Conservation (phyloP, 2,797 vertebrate species). For the Oryzias dopingdopingensis region DNA sequence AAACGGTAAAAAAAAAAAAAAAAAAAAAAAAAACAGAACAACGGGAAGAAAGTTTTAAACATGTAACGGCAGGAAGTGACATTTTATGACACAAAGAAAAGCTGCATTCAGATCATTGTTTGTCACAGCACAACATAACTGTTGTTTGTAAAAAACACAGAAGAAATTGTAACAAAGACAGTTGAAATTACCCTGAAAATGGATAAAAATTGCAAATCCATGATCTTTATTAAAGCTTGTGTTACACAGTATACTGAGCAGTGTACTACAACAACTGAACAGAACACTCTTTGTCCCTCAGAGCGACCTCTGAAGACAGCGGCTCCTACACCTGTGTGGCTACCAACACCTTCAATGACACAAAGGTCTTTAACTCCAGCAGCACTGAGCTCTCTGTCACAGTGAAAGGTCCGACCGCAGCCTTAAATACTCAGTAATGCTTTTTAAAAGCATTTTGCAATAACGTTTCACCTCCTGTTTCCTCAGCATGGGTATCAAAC, state of each 20-base stretch:
- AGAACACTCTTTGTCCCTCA: conserved; percentile 18
- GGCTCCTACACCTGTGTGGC: conserved; percentile 66
- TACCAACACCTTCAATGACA: conserved; percentile 51
- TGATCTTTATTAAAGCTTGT: neutral
- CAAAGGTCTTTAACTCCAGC: conserved; percentile 11
- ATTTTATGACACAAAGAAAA: too few relatives aligned
- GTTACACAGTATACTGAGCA: conserved; percentile 2
- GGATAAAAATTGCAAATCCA: too few relatives aligned
- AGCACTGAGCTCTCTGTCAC: conserved; percentile 34
- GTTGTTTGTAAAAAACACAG: too few relatives aligned
- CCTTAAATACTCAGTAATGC: neutral
- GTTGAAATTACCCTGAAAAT: too few relatives aligned
- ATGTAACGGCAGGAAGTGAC: too few relatives aligned
- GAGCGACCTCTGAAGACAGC: conserved; percentile 42
- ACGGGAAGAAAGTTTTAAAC: too few relatives aligned
- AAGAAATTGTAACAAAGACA: too few relatives aligned
- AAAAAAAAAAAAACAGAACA: too few relatives aligned
- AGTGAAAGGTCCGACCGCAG: conserved; percentile 64
- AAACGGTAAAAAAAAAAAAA: too few relatives aligned
- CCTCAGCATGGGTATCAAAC: conserved; percentile 57
- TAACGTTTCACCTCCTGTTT: neutral
- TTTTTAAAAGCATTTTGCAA: neutral
- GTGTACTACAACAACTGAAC: neutral
- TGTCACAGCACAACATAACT: too few relatives aligned
- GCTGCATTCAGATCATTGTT: too few relatives aligned